Evolutionary conservation across 2,888 invertebrate species (phyloP), one percentile per base, ranked within the genome.

Genomic region (Dasypolia templi): DNA sequence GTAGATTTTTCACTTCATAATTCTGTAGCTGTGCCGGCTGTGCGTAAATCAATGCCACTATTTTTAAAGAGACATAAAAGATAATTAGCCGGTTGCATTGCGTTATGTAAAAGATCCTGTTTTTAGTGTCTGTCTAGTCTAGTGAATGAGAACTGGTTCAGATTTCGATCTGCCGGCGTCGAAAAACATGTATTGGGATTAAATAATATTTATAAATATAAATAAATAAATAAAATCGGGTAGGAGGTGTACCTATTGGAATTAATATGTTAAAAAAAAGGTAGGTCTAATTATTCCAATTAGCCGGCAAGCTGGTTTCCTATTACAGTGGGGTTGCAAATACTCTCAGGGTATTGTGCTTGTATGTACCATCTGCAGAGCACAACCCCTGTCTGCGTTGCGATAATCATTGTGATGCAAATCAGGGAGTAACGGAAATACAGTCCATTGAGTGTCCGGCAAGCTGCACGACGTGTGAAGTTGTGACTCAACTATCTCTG

Each of bases 361-460:
- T 22, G n/a, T 17, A 26, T 22, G 14, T n/a, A 26, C 46, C 64
- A 55, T 55, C 46, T 72, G 61, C n/a, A 9, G 3, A 42, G n/a
- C 29, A 46, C 42, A 44, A 22, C 29, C 56, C 66, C 32, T 62
- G 12, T 56, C 4, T 32, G 11, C 14, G 44, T 66, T 75, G 44
- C 22, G 9, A 32, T 46, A 58, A 51, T 51, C 1, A 46, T 66
- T 78, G 66, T 66, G 2, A 51, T 76, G 29, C 62, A 49, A 81
- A 64, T 46, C 44, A 53, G 53, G 39, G 19, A 53, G 17, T 44
- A 35, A 63, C 62, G 29, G 35, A 6, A 9, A 14, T 44, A 53
- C 72, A 56, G 79, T 72, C 51, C 19, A 32, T 62, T 58, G 62
- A 53, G 22, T 44, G 35, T 63, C n/a, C 22, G 35, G 55, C 46